These are phyloP conservation scores for Oxyteleia sp. DNA, from an alignment of 2,888 invertebrate genomes.

Conservation along the genomic window DNA sequence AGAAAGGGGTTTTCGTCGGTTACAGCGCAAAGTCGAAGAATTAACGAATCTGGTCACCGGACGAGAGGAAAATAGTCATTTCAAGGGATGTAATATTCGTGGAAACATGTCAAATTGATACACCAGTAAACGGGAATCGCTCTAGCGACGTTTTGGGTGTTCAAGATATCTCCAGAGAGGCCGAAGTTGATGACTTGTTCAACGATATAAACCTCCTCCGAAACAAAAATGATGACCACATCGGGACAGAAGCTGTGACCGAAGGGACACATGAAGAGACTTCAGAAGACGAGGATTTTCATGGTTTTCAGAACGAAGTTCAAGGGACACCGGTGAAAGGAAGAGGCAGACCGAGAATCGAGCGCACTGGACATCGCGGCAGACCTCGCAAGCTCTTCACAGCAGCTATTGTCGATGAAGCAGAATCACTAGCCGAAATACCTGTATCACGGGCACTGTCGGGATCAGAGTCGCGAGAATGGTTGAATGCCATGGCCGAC, in stretches of 20 bases:
- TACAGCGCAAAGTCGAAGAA: slow-evolving; percentile 66
- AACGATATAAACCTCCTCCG: neutral
- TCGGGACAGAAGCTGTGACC: too few species aligned
- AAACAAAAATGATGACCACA: too few species aligned
- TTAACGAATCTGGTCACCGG: slow-evolving; percentile 60
- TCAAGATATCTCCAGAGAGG: neutral
- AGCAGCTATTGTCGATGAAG: neutral
- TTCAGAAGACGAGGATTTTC: neutral
- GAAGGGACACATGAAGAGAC: neutral
- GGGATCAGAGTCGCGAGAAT: slow-evolving; percentile 56
- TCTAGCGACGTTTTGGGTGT: neutral
- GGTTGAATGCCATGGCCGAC: slow-evolving; percentile 45
- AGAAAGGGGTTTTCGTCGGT: slow-evolving; percentile 64
- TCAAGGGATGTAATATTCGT: slow-evolving; percentile 66
- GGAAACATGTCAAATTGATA: too few species aligned
- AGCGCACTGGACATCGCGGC: slow-evolving; percentile 19
- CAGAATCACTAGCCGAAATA: slow-evolving; percentile 18
- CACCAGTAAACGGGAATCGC: neutral
- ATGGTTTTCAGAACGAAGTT: neutral
- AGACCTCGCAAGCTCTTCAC: slow-evolving; percentile 37
- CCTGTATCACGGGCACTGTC: slow-evolving; percentile 45
- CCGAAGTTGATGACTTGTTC: neutral
- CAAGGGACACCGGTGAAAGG: slow-evolving; percentile 5
- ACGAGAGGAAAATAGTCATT: slow-evolving; percentile 56
- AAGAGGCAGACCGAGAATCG: slow-evolving; percentile 29